These are phyloP conservation scores for Bimastos eiseni DNA, from an alignment of 2,888 invertebrate species.

Conservation along the genomic window DNA sequence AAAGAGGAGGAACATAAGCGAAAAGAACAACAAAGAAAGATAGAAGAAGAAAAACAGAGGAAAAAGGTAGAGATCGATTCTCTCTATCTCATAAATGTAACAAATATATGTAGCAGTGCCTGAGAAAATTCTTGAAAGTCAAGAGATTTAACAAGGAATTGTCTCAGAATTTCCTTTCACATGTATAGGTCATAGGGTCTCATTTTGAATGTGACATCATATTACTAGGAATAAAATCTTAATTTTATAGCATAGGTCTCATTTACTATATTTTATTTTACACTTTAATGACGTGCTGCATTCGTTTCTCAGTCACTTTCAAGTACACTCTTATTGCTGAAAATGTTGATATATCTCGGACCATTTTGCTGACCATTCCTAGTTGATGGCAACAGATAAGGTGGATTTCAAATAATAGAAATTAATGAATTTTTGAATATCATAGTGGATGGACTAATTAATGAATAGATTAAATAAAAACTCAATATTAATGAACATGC, in stretches of 20 bases:
- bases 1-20: conserved; percentile 17
- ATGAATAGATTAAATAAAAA: neutral
- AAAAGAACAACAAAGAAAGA: neutral
- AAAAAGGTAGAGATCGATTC: neutral
- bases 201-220: too few species aligned
- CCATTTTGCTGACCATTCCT: neutral
- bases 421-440: neutral
- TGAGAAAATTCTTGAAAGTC: too few species aligned
- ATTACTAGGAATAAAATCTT: too few species aligned
- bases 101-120: neutral
- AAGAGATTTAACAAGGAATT: too few species aligned
- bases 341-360: too few species aligned
- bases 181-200: too few species aligned
- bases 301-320: too few species aligned
- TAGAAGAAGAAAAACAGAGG: conserved; percentile 1
- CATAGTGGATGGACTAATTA: neutral
- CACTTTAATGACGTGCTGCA: too few species aligned
- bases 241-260: too few species aligned
- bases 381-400: neutral
- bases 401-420: neutral
- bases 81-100: neutral
- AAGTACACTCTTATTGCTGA: too few species aligned
- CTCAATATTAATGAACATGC: neutral
- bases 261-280: too few species aligned
- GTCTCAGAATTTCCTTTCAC: too few species aligned